phyloP scores from a whole-genome alignment of 2,113 vertebrate species.

The Pristiophorus japonicus region DNA sequence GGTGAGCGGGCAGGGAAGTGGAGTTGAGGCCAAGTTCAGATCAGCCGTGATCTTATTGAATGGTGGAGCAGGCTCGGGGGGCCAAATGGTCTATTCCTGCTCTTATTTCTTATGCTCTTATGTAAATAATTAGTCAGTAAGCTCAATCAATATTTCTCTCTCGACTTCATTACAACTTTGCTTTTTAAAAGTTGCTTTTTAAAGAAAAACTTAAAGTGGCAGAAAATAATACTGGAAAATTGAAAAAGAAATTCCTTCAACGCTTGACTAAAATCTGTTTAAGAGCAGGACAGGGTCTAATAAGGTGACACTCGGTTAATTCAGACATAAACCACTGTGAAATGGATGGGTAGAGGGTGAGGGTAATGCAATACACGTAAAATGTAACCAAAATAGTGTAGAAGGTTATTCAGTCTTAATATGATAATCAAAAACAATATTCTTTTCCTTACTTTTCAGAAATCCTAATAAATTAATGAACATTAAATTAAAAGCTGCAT shows the following conservation, averaged over 20 bases:
- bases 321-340: background rate
- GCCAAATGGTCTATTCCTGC: no score
- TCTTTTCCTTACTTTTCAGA: background rate
- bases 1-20: no score
- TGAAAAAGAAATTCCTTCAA: background rate
- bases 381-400: background rate
- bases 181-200: background rate
- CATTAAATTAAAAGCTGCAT: background rate
- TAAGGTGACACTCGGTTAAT: background rate
- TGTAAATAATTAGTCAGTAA: no score
- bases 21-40: no score
- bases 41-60: no score
- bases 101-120: no score
- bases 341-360: background rate
- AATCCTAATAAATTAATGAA: background rate
- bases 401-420: background rate
- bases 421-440: background rate
- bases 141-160: background rate
- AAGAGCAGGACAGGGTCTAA: background rate
- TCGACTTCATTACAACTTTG: background rate
- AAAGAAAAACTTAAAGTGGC: no score
- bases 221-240: background rate
- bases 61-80: no score
- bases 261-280: background rate
- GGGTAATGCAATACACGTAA: background rate